Evolutionary conservation across 2,888 invertebrate genomes (phyloP).

Genomic region (Furcula furcula): DNA sequence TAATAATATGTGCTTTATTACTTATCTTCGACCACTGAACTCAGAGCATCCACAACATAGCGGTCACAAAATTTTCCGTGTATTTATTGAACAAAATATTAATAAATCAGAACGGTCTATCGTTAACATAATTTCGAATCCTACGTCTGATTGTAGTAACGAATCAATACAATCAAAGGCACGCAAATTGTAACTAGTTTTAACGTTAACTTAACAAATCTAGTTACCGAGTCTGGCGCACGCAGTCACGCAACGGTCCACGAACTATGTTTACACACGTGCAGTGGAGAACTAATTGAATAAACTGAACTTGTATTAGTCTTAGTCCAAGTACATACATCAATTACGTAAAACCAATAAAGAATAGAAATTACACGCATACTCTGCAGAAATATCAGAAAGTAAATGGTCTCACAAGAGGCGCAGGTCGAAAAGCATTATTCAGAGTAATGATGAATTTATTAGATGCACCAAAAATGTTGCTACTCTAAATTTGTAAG

Average conservation of each 20-base stretch:
- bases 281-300: slow-evolving; percentile 45
- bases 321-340: slow-evolving; percentile 32
- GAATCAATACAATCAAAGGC: slow-evolving; percentile 17
- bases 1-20: no score
- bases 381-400: slow-evolving; percentile 10
- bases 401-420: slow-evolving; percentile 5
- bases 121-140: background rate
- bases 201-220: slow-evolving; percentile 22
- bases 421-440: slow-evolving; percentile 9
- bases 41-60: no score
- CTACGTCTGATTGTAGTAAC: background rate
- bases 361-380: slow-evolving; percentile 21
- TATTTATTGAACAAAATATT: no score
- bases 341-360: slow-evolving; percentile 20
- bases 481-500: no score
- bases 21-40: no score
- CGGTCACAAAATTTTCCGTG: no score
- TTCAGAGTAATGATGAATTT: slow-evolving; percentile 11
- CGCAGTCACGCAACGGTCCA: slow-evolving; percentile 33
- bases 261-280: slow-evolving; percentile 38
- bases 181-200: slow-evolving; percentile 17
- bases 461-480: background rate
- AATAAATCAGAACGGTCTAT: background rate
- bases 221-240: slow-evolving; percentile 15
- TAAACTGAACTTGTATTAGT: slow-evolving; percentile 42